Conservation (phyloP, 2,797 vertebrate genomes). For the Arctocebus calabarensis region DNA sequence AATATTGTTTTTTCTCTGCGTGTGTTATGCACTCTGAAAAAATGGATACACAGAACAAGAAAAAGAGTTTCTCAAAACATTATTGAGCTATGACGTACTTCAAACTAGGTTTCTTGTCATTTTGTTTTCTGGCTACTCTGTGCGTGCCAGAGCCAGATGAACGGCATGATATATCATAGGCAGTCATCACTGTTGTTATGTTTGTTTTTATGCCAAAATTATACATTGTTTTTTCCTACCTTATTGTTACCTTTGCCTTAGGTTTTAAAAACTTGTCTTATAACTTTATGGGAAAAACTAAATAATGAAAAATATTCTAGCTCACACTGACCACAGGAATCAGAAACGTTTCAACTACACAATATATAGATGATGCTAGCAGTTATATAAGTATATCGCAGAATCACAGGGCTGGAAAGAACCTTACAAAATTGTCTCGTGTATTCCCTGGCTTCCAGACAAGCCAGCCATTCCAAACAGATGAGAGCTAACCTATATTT, state of each 20-base stretch:
- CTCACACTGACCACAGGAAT: slow-evolving; percentile 70
- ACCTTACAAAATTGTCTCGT: slow-evolving; percentile 63
- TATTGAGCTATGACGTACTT: not conserved
- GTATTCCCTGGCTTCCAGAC: slow-evolving; percentile 78
- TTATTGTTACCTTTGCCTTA: slow-evolving; percentile 25
- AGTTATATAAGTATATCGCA: slow-evolving; percentile 58
- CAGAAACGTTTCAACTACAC: slow-evolving; percentile 61
- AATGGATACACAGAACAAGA: not conserved
- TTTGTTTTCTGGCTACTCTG: not conserved
- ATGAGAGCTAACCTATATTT: slow-evolving; percentile 77
- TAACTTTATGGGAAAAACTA: slow-evolving; percentile 54
- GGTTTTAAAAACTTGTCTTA: slow-evolving; percentile 32
- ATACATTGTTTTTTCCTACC: not conserved
- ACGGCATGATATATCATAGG: not conserved
- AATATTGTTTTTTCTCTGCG: not conserved
- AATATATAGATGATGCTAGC: slow-evolving; percentile 43
- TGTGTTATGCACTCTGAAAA: slow-evolving; percentile 38
- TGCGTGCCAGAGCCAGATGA: not conserved
- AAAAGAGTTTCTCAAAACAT: not conserved
- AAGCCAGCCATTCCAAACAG: slow-evolving; percentile 78
- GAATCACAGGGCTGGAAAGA: slow-evolving; percentile 61
- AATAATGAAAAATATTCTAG: slow-evolving; percentile 59
- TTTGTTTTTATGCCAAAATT: not conserved
- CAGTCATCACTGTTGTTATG: not conserved
- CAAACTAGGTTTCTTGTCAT: not conserved